These are phyloP conservation scores for Xestia rhomboidea DNA, from an alignment of 2,888 invertebrate species.

Conservation along the genomic window DNA sequence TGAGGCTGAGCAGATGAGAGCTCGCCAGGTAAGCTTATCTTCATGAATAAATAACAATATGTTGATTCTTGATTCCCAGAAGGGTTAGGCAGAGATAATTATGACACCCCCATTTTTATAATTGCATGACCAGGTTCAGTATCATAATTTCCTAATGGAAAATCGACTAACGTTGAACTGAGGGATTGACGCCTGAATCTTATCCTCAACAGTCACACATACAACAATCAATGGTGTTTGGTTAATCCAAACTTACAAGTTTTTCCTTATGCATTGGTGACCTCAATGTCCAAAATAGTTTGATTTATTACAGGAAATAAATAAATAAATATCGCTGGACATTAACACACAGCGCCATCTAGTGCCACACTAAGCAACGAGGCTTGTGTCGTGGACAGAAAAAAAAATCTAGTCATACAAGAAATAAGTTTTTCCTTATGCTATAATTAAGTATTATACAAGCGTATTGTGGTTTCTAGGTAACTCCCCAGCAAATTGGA, in stretches of 20 bases:
- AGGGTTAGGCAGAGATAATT: background rate
- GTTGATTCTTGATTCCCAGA: background rate
- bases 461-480: constrained; percentile 78
- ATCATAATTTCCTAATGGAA: background rate
- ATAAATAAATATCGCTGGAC: too few species aligned
- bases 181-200: background rate
- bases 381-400: too few species aligned
- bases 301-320: constrained; percentile 1
- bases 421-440: background rate
- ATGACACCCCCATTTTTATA: too few species aligned
- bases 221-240: background rate
- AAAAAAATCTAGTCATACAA: background rate
- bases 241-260: background rate
- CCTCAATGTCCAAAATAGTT: background rate
- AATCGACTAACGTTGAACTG: background rate
- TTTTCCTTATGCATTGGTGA: background rate
- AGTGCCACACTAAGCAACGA: too few species aligned
- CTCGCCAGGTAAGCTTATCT: constrained; percentile 92
- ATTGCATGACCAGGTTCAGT: background rate
- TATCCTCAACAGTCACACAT: background rate
- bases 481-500: constrained; percentile 99
- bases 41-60: background rate
- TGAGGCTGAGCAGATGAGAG: constrained; percentile 98
- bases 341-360: too few species aligned
- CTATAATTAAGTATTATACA: background rate